These are phyloP conservation scores for Odobenus rosmarus DNA, from an alignment of 2,113 vertebrate species.

Conservation along the genomic window DNA sequence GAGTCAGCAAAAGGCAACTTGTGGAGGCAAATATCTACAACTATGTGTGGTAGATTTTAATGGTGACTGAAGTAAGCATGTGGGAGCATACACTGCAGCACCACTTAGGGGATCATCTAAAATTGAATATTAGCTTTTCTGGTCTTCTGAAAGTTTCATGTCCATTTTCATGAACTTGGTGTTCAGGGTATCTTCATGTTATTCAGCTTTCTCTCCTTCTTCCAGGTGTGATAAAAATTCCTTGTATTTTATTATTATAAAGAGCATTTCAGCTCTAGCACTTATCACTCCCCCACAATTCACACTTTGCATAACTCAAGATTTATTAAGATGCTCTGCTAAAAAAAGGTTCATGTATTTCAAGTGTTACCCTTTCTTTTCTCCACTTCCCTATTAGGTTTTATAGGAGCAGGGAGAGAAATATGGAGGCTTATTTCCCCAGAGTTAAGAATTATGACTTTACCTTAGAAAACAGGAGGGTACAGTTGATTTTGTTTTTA, in stretches of 20 bases:
- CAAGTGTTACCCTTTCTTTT: not conserved
- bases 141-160: not conserved
- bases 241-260: conserved; percentile 33
- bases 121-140: not conserved
- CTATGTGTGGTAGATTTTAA: not conserved
- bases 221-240: not conserved
- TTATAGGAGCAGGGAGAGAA: not conserved
- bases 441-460: conserved; percentile 12
- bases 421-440: not conserved
- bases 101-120: not conserved
- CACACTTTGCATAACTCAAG: conserved; percentile 3
- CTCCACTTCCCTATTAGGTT: not conserved
- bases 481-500: not conserved
- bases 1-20: not conserved
- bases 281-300: conserved; percentile 4
- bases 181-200: not conserved
- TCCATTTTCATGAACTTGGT: not conserved
- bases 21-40: not conserved
- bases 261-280: conserved; percentile 17
- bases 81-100: not conserved
- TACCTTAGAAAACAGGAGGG: not conserved
- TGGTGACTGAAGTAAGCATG: not conserved
- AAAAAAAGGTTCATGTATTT: not conserved
- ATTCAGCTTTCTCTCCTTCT: not conserved
- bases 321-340: conserved; percentile 47